Evolutionary conservation across 1,140 invertebrate species (phyloP).

Genomic region (Drosophila varians): DNA sequence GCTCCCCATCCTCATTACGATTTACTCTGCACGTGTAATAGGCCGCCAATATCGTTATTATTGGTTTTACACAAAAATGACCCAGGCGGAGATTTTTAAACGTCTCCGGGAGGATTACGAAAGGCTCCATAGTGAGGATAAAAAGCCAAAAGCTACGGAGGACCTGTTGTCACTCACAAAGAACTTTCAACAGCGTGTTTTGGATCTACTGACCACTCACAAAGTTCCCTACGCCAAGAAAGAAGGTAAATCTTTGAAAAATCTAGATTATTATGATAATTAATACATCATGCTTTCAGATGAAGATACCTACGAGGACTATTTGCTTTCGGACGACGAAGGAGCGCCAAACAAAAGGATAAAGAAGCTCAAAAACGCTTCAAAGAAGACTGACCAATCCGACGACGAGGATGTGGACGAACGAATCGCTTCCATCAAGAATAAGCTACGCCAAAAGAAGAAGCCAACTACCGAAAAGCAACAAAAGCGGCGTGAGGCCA

Average conservation of each 20-base stretch:
- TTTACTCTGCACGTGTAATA: not conserved
- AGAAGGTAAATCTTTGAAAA: slow-evolving; percentile 41
- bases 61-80: slow-evolving; percentile 51
- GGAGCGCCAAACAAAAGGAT: slow-evolving; percentile 19
- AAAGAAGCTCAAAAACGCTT: slow-evolving; percentile 8
- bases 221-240: slow-evolving; percentile 54
- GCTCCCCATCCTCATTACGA: not conserved
- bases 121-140: not conserved
- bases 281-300: slow-evolving; percentile 11
- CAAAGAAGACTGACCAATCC: slow-evolving; percentile 1
- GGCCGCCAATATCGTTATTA: not conserved
- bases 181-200: slow-evolving; percentile 21
- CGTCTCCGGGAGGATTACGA: slow-evolving; percentile 40
- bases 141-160: slow-evolving; percentile 12
- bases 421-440: slow-evolving; percentile 75
- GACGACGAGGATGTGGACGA: slow-evolving; percentile 67
- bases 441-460: slow-evolving; percentile 80
- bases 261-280: not conserved
- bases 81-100: slow-evolving; percentile 19
- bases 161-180: slow-evolving; percentile 5
- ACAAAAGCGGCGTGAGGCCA: slow-evolving; percentile 63
- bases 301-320: slow-evolving; percentile 73
- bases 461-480: slow-evolving; percentile 68
- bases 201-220: slow-evolving; percentile 48
- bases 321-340: slow-evolving; percentile 64